These are phyloP conservation scores for Caenorhabditis elegans DNA, from an alignment of 1,140 invertebrate genomes.

Conservation along the genomic window DNA sequence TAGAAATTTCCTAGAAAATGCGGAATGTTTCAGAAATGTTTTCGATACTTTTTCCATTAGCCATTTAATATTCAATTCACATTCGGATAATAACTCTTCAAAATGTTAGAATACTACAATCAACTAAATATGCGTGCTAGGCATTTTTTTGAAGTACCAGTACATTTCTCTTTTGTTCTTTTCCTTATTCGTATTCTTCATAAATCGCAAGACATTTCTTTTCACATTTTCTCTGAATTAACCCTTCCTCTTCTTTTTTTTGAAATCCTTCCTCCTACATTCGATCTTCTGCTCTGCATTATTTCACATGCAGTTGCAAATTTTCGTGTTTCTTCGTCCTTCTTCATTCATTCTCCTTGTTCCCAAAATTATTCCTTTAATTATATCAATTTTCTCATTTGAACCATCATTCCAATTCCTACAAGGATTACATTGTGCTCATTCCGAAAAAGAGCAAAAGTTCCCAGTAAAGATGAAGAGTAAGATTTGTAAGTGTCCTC, in stretches of 20 bases:
- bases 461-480: background rate
- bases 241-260: background rate
- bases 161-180: background rate
- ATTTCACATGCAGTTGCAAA: background rate
- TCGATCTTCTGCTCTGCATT: background rate
- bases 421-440: background rate
- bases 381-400: constrained; percentile 22
- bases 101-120: too few species aligned
- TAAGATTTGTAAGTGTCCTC: too few species aligned
- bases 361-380: background rate
- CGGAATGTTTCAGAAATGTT: too few species aligned
- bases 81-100: too few species aligned
- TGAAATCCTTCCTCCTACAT: too few species aligned
- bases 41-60: too few species aligned
- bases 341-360: background rate
- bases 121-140: too few species aligned
- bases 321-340: background rate
- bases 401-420: background rate
- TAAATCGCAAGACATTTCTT: background rate
- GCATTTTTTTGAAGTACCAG: too few species aligned
- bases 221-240: background rate
- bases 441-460: background rate
- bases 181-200: background rate
- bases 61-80: too few species aligned
- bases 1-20: too few species aligned